These are phyloP conservation scores for Plecotus auritus DNA, from an alignment of 2,113 vertebrate genomes.

Conservation along the genomic window DNA sequence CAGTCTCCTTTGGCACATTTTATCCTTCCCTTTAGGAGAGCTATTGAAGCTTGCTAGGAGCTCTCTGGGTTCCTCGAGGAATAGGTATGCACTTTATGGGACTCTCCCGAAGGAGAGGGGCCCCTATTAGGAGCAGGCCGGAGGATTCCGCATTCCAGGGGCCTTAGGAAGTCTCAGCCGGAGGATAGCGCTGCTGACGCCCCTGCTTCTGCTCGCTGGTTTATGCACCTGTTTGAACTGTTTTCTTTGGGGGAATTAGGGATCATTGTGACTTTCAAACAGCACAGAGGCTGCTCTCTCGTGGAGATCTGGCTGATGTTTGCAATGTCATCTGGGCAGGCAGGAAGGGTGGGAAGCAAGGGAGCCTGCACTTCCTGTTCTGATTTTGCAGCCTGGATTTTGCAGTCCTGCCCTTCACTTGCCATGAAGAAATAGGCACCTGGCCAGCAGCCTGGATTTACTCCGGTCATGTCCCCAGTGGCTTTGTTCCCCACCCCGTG, in stretches of 20 bases:
- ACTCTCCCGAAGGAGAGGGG: constrained; percentile 47
- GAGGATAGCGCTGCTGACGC: background rate
- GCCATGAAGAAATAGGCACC: background rate
- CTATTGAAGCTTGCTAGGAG: constrained; percentile 73
- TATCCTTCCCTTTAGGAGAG: constrained; percentile 70
- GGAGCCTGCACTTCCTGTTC: background rate
- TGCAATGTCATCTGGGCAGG: background rate
- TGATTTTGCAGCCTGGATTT: background rate
- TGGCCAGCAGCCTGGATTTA: background rate
- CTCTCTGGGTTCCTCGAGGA: constrained; percentile 58
- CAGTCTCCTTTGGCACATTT: constrained; percentile 72
- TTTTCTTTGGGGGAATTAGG: constrained; percentile 52
- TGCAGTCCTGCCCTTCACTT: accelerated
- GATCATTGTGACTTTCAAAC: constrained; percentile 12
- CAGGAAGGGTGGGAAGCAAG: background rate
- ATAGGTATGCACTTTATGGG: constrained; percentile 75
- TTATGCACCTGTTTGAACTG: constrained; percentile 42
- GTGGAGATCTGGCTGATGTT: background rate
- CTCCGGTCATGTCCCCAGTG: accelerated
- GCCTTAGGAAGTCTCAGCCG: constrained; percentile 21
- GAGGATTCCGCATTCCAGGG: constrained; percentile 50
- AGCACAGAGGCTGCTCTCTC: background rate
- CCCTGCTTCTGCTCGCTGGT: constrained; percentile 9
- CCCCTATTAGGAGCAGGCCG: constrained; percentile 57
- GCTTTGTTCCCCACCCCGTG: accelerated